Base-by-base conservation (phyloP, 1,140 invertebrate genomes). In the Onthophagus taurus region DNA sequence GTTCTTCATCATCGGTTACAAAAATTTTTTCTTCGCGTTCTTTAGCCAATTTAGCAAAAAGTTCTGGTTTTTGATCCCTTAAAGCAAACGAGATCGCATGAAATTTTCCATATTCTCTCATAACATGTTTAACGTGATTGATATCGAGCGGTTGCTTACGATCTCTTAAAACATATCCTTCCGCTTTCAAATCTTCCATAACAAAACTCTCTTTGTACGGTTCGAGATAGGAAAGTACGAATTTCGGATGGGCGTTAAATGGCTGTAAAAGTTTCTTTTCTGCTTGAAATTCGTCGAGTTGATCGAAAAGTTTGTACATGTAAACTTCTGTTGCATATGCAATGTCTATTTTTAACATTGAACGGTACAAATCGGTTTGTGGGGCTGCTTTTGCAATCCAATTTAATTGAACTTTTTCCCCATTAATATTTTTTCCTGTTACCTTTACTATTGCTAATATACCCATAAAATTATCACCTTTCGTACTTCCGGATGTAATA, bases 21-120 rank as follows among this genome's bases (percentile, higher is more conserved):
- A n/a, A 39, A 29, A 39, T 8, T 3, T 3, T 2, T 7, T 23
- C 20, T 2, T 8, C 24, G 3, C 18, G n/a, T 2, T 9, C 13
- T 26, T 29, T 24, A n/a, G 37, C 37, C 20, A 59, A 8, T 31
- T 51, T 19, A 6, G 51, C 23, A 43, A 64, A 69, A 2, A 48
- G 41, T 5, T 61, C 54, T 8, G 57, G 56, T 23, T 67, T 52
- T 31, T 63, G 59, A 20, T 64, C 48, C 42, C 68, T 69, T 17
- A 74, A 52, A 1, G 68, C 69, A 47, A 70, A 64, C 0, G 71
- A 72, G 0, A 70, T 37, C 0, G 72, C 73, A 57, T 78, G 76
- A 11, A 72, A 64, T 36, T 64, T 67, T 6, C 66, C 75, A 50
- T 76, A 65, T n/a, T 61, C 63, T 44, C 64, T 57, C 17, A 77